These are phyloP conservation scores for Latrodectus hesperus DNA, from an alignment of 2,888 invertebrate species.

Conservation along the genomic window DNA sequence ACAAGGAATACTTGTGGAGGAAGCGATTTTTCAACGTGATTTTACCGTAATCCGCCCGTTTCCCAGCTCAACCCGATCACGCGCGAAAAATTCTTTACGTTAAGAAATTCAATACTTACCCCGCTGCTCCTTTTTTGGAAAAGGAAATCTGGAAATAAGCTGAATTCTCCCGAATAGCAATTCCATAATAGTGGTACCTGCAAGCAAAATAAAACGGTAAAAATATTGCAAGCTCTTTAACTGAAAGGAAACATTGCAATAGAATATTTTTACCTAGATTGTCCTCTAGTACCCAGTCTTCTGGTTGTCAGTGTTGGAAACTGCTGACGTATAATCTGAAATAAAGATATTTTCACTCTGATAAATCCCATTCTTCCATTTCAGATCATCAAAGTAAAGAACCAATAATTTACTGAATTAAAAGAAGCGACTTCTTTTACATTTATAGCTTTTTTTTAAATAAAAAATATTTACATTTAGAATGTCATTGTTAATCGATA, in stretches of 20 bases:
- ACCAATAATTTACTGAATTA: not conserved
- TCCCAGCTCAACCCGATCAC: conserved; percentile 22
- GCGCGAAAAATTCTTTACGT: conserved; percentile 19
- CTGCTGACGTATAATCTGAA: conserved; percentile 78
- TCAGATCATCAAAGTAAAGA: not conserved
- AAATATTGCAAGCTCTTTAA: not conserved
- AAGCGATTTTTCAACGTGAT: not conserved
- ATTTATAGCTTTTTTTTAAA: too few species aligned
- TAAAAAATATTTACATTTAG: too few species aligned
- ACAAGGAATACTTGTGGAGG: not conserved
- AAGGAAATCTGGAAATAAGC: conserved; percentile 76
- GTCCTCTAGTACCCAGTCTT: conserved; percentile 77
- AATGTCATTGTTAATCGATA: too few species aligned
- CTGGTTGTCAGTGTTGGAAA: conserved; percentile 77
- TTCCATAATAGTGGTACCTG: conserved; percentile 77
- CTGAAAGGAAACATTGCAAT: not conserved
- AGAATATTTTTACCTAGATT: conserved; percentile 74
- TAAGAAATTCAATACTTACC: conserved; percentile 56
- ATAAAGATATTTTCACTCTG: not conserved
- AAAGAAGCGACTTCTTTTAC: too few species aligned
- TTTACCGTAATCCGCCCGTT: conserved; percentile 21
- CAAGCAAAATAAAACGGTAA: conserved; percentile 7
- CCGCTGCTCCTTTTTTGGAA: conserved; percentile 75
- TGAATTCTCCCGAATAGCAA: conserved; percentile 76
- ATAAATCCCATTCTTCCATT: not conserved